These are phyloP conservation scores for Epinephelus lanceolatus DNA, from an alignment of 2,113 vertebrate genomes.

Conservation along the genomic window DNA sequence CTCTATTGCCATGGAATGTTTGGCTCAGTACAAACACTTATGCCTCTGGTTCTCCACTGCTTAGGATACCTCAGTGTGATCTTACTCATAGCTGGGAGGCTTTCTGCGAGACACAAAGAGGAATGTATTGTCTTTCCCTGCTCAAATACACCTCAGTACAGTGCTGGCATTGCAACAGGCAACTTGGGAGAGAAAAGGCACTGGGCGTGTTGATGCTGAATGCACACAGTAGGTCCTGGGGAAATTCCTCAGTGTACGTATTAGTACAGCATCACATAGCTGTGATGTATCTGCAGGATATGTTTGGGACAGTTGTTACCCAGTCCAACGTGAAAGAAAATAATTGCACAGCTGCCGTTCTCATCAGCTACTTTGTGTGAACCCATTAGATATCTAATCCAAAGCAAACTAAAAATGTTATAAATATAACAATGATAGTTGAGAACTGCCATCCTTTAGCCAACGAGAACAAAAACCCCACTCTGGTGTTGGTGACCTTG, in stretches of 20 bases:
- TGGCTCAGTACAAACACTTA: constrained; percentile 58
- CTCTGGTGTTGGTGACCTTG: constrained; percentile 65
- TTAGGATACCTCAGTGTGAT: constrained; percentile 51
- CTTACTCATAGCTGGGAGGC: constrained; percentile 50
- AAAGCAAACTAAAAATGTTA: constrained; percentile 8
- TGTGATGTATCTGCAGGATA: constrained; percentile 3
- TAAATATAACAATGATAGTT: constrained; percentile 17
- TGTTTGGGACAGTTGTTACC: not conserved
- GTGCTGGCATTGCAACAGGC: constrained; percentile 21
- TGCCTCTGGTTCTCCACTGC: constrained; percentile 48
- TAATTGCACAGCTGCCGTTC: constrained; percentile 23
- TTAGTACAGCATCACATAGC: not conserved
- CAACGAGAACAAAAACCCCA: constrained; percentile 38
- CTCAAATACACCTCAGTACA: constrained; percentile 53
- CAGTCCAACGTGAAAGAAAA: constrained; percentile 7
- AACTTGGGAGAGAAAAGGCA: constrained; percentile 25
- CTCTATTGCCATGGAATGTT: constrained; percentile 26
- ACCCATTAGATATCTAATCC: not conserved
- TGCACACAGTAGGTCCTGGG: constrained; percentile 21
- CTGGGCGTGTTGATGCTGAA: constrained; percentile 30
- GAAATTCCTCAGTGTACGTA: constrained; percentile 31
- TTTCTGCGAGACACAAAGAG: constrained; percentile 47
- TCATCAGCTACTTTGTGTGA: constrained; percentile 12
- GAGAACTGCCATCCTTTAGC: constrained; percentile 23
- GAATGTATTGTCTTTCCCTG: constrained; percentile 49